Evolutionary conservation across 2,888 invertebrate species (phyloP).

Genomic region (Sarcophaga subvicina): DNA sequence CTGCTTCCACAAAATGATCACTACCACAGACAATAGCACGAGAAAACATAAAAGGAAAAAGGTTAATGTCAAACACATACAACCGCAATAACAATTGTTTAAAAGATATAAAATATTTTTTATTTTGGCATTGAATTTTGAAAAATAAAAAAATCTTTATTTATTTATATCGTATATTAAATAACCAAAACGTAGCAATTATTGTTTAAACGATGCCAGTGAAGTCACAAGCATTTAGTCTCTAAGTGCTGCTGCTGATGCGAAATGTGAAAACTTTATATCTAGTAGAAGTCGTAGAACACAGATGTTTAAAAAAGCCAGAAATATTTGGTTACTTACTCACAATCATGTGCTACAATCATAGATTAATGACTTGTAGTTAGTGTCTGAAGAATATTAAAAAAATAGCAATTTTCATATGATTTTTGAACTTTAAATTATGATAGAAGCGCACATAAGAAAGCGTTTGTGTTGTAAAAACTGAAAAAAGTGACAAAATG

Average conservation of each 20-base stretch:
- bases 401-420: conserved; percentile 6
- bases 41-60: conserved; percentile 60
- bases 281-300: no score
- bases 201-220: no score
- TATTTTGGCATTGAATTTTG: neutral
- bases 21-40: neutral
- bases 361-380: conserved; percentile 8
- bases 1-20: neutral
- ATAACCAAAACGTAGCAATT: no score
- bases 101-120: neutral
- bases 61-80: conserved; percentile 65
- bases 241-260: no score
- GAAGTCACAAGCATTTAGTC: no score
- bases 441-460: neutral
- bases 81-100: neutral
- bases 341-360: neutral
- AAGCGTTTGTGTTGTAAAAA: neutral
- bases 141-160: conserved; percentile 3
- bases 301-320: neutral
- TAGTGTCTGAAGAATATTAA: neutral
- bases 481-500: no score
- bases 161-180: neutral
- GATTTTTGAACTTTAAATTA: neutral
- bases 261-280: no score
- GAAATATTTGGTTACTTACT: neutral